Percentiles rank a stretch among this genome's conserved stretches.
phyloP scores from a whole-genome alignment of 2,797 vertebrate species.

The Eleutherodactylus coqui region DNA sequence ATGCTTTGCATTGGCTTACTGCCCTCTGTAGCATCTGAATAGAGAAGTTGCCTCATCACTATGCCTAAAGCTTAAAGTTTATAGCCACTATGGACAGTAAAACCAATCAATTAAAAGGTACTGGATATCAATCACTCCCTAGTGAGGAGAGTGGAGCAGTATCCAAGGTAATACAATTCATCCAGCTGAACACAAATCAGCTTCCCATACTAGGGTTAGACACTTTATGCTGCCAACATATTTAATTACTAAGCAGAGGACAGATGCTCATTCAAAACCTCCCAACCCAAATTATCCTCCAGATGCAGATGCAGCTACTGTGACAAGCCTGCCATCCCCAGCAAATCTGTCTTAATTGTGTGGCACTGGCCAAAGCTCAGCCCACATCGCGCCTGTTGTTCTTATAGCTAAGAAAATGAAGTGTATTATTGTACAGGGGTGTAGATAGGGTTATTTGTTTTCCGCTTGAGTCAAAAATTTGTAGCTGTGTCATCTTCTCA shows the following conservation, averaged over 20 bases:
- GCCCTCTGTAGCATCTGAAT: background rate
- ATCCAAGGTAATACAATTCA: background rate
- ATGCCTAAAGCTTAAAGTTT: background rate
- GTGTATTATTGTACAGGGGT: background rate
- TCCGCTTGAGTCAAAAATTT: too few species aligned
- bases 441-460: background rate
- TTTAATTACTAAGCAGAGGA: slow-evolving; percentile 16
- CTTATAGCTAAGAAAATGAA: background rate
- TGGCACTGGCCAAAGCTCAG: background rate
- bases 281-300: slow-evolving; percentile 1
- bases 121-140: slow-evolving; percentile 20
- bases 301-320: background rate
- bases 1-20: background rate
- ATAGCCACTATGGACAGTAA: slow-evolving; percentile 12
- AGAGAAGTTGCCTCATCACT: background rate
- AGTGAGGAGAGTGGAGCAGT: background rate
- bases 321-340: slow-evolving; percentile 7
- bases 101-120: slow-evolving; percentile 20
- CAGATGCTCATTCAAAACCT: slow-evolving; percentile 25
- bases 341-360: background rate
- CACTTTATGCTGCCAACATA: slow-evolving; percentile 29
- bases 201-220: slow-evolving; percentile 2
- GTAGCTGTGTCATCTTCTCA: too few species aligned
- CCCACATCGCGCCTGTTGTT: background rate
- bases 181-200: slow-evolving; percentile 29